A percentile compares a stretch with the other conserved stretches of the same genome.
Evolutionary conservation across 2,113 vertebrate genomes (phyloP).

Genomic region (Poecilia latipinna): DNA sequence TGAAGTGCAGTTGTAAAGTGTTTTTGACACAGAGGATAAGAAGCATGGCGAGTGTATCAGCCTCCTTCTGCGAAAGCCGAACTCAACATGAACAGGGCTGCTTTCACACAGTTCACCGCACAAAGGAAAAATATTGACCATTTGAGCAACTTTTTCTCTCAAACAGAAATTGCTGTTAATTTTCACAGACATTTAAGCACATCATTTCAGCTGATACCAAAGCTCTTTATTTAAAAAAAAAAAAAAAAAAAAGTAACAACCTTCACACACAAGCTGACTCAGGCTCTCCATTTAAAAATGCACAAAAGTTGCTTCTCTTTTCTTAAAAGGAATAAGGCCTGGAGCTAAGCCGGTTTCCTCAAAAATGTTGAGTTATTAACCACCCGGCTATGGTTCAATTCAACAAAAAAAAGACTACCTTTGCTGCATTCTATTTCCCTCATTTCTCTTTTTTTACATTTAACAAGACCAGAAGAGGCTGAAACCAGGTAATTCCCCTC

Average conservation of each 20-base stretch:
- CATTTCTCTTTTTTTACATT: constrained; percentile 42
- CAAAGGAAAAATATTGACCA: constrained; percentile 41
- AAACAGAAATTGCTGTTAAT: constrained; percentile 39
- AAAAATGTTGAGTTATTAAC: constrained; percentile 39
- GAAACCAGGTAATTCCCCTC: constrained; percentile 63
- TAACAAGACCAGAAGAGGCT: constrained; percentile 57
- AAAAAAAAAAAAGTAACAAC: constrained; percentile 25
- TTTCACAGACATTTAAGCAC: constrained; percentile 12
- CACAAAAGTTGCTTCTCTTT: constrained; percentile 46
- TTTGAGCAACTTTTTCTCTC: constrained; percentile 17
- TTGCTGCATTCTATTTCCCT: constrained; percentile 7
- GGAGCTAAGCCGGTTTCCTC: constrained; percentile 22
- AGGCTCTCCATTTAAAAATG: constrained; percentile 32
- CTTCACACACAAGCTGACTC: constrained; percentile 33
- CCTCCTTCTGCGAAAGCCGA: constrained; percentile 42
- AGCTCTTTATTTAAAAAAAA: constrained; percentile 19
- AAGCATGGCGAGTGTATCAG: constrained; percentile 25
- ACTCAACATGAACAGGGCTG: constrained; percentile 12
- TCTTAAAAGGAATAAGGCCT: constrained; percentile 39
- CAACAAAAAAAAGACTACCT: constrained; percentile 38
- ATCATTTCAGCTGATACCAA: constrained; percentile 33
- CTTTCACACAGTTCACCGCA: constrained; percentile 7
- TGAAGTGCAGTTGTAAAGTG: constrained; percentile 67
- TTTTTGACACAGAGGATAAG: constrained; percentile 55
- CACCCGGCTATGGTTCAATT: constrained; percentile 27